These are phyloP conservation scores for Pseudomyrmex pallidus DNA, from an alignment of 1,140 invertebrate species.

Conservation along the genomic window DNA sequence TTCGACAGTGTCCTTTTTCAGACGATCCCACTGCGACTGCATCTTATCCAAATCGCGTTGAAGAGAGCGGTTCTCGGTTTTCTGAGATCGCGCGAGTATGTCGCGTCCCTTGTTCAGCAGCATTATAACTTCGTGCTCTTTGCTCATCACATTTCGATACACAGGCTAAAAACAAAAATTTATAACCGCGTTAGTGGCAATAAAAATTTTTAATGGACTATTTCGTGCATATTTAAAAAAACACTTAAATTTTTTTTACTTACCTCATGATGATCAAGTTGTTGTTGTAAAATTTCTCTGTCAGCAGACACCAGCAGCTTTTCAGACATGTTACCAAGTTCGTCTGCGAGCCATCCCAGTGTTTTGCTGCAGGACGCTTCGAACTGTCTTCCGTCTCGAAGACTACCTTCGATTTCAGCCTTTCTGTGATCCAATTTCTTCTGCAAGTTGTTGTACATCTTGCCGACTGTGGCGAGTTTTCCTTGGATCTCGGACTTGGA, in stretches of 20 bases:
- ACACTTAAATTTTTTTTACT: neutral
- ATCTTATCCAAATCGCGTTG: slow-evolving; percentile 94
- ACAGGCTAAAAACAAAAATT: slow-evolving; percentile 86
- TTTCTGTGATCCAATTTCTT: slow-evolving; percentile 95
- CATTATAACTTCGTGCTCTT: slow-evolving; percentile 98
- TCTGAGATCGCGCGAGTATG: slow-evolving; percentile 87
- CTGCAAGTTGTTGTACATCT: slow-evolving; percentile 93
- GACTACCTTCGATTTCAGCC: slow-evolving; percentile 94
- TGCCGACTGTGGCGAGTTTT: slow-evolving; percentile 93
- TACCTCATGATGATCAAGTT: slow-evolving; percentile 93
- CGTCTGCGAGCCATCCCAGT: slow-evolving; percentile 94
- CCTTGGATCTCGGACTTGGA: slow-evolving; percentile 95
- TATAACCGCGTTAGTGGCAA: too few relatives aligned
- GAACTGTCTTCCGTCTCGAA: slow-evolving; percentile 94
- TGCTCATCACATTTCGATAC: slow-evolving; percentile 94
- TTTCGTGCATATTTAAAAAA: neutral
- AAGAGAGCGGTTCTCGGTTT: slow-evolving; percentile 86
- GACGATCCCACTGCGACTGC: slow-evolving; percentile 94
- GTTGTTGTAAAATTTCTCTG: slow-evolving; percentile 92
- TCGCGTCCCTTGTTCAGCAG: slow-evolving; percentile 95
- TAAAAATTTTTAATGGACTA: too few relatives aligned
- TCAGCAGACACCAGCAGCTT: slow-evolving; percentile 94
- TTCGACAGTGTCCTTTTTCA: slow-evolving; percentile 94
- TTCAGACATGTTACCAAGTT: slow-evolving; percentile 90
- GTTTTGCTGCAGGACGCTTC: slow-evolving; percentile 94